Conservation (phyloP, 2,113 vertebrate species). For the Rattus norvegicus region GRCr8 NC_086039.1:40725001-40725500, state of each 20-base stretch:
- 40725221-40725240: constrained; percentile 56
- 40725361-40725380: constrained; percentile 52
- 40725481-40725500: constrained; percentile 56
- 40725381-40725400: constrained; percentile 64
- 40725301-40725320: constrained; percentile 34
- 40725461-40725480: constrained; percentile 70
- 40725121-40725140: constrained; percentile 64
- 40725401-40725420: constrained; percentile 57
- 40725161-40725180: constrained; percentile 62
- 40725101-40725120: constrained; percentile 61
- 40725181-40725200: constrained; percentile 51
- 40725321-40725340: constrained; percentile 54
- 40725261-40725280: constrained; percentile 72
- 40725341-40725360: constrained; percentile 58
- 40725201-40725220: constrained; percentile 52
- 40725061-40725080: constrained; percentile 22
- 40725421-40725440: constrained; percentile 56
- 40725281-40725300: constrained; percentile 47
- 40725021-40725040: not conserved
- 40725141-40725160: constrained; percentile 65
- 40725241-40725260: constrained; percentile 63
- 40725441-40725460: constrained; percentile 24
- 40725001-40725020: constrained; percentile 6
- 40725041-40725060: constrained; percentile 36
- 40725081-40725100: constrained; percentile 36